Evolutionary conservation across 2,888 invertebrate genomes (phyloP).

Genomic region (Sesamia inferens): DNA sequence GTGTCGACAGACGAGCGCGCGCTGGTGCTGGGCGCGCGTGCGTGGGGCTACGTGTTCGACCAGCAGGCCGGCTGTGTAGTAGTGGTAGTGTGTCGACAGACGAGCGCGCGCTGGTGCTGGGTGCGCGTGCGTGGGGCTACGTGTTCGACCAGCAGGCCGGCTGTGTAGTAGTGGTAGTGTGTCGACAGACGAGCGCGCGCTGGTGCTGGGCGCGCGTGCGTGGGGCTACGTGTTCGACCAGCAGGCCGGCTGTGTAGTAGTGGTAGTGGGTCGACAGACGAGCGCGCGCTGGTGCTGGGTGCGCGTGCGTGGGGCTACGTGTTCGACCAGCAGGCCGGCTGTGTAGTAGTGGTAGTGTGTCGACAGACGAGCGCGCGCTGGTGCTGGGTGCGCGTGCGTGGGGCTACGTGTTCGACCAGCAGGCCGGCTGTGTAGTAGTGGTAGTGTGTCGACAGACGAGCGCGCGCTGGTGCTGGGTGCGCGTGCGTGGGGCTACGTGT

Average conservation of each 20-base stretch:
- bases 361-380: conserved; percentile 92
- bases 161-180: conserved; percentile 85
- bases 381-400: conserved; percentile 97
- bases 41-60: conserved; percentile 96
- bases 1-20: conserved; percentile 90
- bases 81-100: not conserved
- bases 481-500: conserved; percentile 95
- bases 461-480: conserved; percentile 98
- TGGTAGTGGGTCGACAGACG: conserved; percentile 5
- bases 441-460: conserved; percentile 48
- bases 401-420: conserved; percentile 97
- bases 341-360: conserved; percentile 82
- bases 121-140: conserved; percentile 96
- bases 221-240: conserved; percentile 97
- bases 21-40: conserved; percentile 97
- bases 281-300: conserved; percentile 97
- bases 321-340: conserved; percentile 97
- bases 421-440: conserved; percentile 93
- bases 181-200: conserved; percentile 90
- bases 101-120: conserved; percentile 96
- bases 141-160: conserved; percentile 98
- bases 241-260: conserved; percentile 95
- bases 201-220: conserved; percentile 97
- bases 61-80: conserved; percentile 96
- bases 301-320: conserved; percentile 96